A percentile compares a stretch with the other conserved stretches of the same genome.
Evolutionary conservation across 2,888 invertebrate species (phyloP).

Genomic region (Troglohyphantes excavatus): DNA sequence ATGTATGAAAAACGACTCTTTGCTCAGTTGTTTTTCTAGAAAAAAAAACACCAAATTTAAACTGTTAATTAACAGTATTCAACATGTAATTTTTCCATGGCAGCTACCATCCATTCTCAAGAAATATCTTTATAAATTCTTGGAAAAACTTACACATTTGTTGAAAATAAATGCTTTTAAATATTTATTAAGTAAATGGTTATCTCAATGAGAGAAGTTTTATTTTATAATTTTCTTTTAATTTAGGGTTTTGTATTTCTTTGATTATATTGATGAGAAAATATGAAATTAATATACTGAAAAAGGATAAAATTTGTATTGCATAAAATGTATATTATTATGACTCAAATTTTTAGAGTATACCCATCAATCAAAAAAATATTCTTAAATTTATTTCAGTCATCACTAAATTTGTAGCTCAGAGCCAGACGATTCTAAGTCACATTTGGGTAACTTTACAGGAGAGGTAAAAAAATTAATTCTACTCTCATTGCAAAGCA

Average conservation of each 20-base stretch:
- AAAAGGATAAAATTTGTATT: no score
- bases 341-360: no score
- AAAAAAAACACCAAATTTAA: not conserved
- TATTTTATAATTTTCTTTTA: not conserved
- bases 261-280: not conserved
- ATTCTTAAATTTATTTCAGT: no score
- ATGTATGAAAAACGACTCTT: not conserved
- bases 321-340: no score
- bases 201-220: not conserved
- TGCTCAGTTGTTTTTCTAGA: not conserved
- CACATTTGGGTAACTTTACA: no score
- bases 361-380: no score
- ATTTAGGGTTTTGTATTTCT: not conserved
- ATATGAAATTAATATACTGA: not conserved
- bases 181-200: not conserved
- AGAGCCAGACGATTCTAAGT: no score
- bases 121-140: not conserved
- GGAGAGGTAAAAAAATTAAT: no score
- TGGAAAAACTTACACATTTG: slow-evolving; percentile 1
- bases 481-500: no score
- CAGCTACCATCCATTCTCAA: slow-evolving; percentile 45
- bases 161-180: not conserved
- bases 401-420: no score
- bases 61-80: slow-evolving; percentile 4
- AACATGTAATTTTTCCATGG: not conserved